These are phyloP conservation scores for Poeciliopsis turneri DNA, from an alignment of 2,797 vertebrate species.

Conservation along the genomic window DNA sequence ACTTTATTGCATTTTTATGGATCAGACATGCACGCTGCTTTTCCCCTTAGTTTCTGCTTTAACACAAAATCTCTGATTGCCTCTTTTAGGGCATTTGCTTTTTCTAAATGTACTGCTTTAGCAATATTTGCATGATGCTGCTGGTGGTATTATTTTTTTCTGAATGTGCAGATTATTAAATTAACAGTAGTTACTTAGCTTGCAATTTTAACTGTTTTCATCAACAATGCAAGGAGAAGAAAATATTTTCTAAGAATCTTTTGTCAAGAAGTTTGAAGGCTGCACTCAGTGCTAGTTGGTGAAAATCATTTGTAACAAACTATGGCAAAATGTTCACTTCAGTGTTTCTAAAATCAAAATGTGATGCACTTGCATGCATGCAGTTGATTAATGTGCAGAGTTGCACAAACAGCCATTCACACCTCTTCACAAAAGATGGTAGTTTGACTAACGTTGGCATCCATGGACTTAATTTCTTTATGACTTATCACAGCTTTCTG, in stretches of 20 bases:
- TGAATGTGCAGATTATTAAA: not conserved
- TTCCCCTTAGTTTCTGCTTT: not conserved
- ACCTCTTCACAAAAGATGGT: slow-evolving; percentile 3
- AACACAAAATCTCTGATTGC: not conserved
- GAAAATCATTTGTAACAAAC: not conserved
- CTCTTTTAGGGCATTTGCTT: not conserved
- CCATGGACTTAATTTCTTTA: not conserved
- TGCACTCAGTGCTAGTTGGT: not conserved
- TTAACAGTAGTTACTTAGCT: not conserved
- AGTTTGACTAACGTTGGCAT: slow-evolving; percentile 11
- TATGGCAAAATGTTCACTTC: not conserved
- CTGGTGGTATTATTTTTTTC: not conserved
- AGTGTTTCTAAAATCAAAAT: not conserved
- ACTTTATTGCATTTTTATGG: not conserved
- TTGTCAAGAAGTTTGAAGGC: not conserved
- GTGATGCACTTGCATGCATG: not conserved
- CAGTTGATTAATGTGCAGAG: not conserved
- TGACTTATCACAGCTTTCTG: slow-evolving; percentile 3
- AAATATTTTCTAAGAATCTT: not conserved
- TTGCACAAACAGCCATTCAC: not conserved
- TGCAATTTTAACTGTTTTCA: not conserved
- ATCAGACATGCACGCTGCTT: not conserved
- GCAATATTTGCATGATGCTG: not conserved
- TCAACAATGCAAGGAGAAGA: not conserved
- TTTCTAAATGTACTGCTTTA: not conserved